Evolutionary conservation across 2,113 vertebrate species (phyloP).

Genomic region (Xiphias gladius): DNA sequence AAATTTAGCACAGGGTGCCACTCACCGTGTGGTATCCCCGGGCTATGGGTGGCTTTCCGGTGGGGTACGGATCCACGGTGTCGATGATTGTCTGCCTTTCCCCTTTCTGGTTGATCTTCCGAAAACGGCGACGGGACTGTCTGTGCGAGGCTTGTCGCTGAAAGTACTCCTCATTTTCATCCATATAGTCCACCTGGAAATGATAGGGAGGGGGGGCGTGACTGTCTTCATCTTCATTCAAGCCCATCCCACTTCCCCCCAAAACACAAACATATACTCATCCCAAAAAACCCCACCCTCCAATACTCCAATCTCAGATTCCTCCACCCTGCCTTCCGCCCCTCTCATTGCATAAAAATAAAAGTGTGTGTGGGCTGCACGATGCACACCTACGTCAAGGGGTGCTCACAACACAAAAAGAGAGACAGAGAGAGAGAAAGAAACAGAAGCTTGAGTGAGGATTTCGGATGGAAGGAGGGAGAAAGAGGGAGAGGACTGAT

Average conservation of each 20-base stretch:
- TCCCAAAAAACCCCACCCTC: slow-evolving; percentile 36
- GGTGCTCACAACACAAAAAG: slow-evolving; percentile 55
- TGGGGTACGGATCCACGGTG: slow-evolving; percentile 95
- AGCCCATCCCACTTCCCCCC: slow-evolving; percentile 17
- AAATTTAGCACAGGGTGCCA: slow-evolving; percentile 8
- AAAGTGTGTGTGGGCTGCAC: slow-evolving; percentile 72
- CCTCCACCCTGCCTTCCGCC: slow-evolving; percentile 28
- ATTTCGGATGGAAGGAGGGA: slow-evolving; percentile 8
- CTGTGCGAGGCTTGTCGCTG: slow-evolving; percentile 97
- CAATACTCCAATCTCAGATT: slow-evolving; percentile 27
- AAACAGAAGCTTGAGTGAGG: slow-evolving; percentile 1
- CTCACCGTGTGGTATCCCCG: slow-evolving; percentile 98
- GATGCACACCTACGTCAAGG: slow-evolving; percentile 77
- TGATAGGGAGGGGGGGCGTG: slow-evolving; percentile 61
- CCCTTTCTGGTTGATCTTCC: slow-evolving; percentile 99
- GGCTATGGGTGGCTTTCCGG: slow-evolving; percentile 94
- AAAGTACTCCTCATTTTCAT: slow-evolving; percentile 99
- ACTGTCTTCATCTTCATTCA: slow-evolving; percentile 60
- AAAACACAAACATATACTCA: slow-evolving; percentile 2
- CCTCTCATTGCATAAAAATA: slow-evolving; percentile 80
- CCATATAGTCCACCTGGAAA: slow-evolving; percentile 98
- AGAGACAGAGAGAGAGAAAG: slow-evolving; percentile 17
- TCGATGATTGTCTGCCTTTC: slow-evolving; percentile 99
- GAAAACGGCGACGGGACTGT: slow-evolving; percentile 96
- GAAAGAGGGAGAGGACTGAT: background rate